Base-by-base conservation (phyloP, 2,113 vertebrate genomes). In the Aphyosemion australe region DNA sequence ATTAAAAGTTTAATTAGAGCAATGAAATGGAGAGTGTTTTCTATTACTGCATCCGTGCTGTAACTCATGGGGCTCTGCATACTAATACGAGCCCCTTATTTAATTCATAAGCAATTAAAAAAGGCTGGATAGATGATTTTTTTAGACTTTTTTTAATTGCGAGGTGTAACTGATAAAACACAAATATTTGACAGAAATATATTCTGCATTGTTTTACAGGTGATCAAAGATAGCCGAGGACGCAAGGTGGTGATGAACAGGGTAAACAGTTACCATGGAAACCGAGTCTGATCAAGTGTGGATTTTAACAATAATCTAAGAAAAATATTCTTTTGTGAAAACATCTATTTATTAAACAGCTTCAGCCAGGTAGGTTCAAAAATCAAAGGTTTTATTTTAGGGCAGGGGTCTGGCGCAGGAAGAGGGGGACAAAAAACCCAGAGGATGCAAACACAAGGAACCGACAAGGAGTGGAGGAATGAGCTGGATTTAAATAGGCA, bases 1-100 rank as follows among this genome's bases (percentile, higher is more conserved):
- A 82, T 74, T 83, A 79, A 75, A 88, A 79, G 83, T 84, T 84
- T 80, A 89, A 89, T 87, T 88, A 84, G 63, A 77, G 75, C 51
- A 81, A 76, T 62, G 46, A 80, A 87, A 80, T 71, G 59, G 61
- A 84, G 85, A 76, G 79, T 75, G 65, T 76, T 81, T 81, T 80
- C 68, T 67, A 74, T 80, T 84, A 85, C 74, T 82, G 78, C 78
- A 83, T 83, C 66, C 63, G 51, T 56, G 57, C 32, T 75, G 53
- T 61, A 79, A 68, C 56, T 72, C 66, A 61, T 50, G 76, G 65
- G 76, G 65, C 53, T 37, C 74, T 73, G 83, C 74, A 90, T 89
- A 83, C 72, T 84, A 89, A 87, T 88, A 69, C 48, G 52, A 84
- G 26, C 65, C 53, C 11, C 65, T 72, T 63, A 67, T 79, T 79